phyloP scores from a whole-genome alignment of 2,888 invertebrate genomes.

The Hirtodrosophila confusa region DNA sequence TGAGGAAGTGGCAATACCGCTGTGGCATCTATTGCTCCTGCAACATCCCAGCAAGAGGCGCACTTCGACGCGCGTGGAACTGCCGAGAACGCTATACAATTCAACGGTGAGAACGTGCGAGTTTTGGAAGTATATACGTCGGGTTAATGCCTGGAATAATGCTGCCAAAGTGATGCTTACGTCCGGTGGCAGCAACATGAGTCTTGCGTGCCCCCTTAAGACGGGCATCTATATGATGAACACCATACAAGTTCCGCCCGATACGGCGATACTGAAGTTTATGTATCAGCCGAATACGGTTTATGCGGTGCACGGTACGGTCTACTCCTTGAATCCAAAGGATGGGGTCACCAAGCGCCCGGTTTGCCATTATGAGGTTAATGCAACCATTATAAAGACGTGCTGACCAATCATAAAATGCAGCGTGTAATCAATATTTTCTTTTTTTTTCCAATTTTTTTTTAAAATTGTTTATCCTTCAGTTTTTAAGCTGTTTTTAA shows the following conservation, averaged over 20 bases:
- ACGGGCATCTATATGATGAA: constrained; percentile 69
- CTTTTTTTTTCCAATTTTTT: constrained; percentile 4
- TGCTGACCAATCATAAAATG: constrained; percentile 47
- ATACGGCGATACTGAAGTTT: constrained; percentile 69
- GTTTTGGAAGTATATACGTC: constrained; percentile 68
- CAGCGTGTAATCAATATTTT: constrained; percentile 3
- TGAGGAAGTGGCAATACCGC: constrained; percentile 65
- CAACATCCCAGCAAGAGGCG: constrained; percentile 56
- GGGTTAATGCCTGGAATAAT: constrained; percentile 68
- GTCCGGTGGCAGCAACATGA: constrained; percentile 71
- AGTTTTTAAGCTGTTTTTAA: constrained; percentile 21
- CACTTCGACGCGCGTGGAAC: constrained; percentile 15
- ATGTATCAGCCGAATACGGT: constrained; percentile 76
- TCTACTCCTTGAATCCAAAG: constrained; percentile 55
- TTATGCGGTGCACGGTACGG: constrained; percentile 67
- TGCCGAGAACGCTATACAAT: constrained; percentile 67
- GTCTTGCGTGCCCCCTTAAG: constrained; percentile 72
- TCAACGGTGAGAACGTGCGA: constrained; percentile 70
- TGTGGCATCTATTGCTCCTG: constrained; percentile 68
- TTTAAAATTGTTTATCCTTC: too few species aligned
- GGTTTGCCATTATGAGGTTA: constrained; percentile 71
- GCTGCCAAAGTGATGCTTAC: constrained; percentile 61
- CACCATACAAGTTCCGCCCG: constrained; percentile 71
- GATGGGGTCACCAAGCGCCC: constrained; percentile 44
- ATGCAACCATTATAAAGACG: constrained; percentile 71